Percentiles rank a stretch among this genome's conserved stretches.
Evolutionary conservation across 2,797 vertebrate genomes (phyloP).

Genomic region (Merluccius polli): DNA sequence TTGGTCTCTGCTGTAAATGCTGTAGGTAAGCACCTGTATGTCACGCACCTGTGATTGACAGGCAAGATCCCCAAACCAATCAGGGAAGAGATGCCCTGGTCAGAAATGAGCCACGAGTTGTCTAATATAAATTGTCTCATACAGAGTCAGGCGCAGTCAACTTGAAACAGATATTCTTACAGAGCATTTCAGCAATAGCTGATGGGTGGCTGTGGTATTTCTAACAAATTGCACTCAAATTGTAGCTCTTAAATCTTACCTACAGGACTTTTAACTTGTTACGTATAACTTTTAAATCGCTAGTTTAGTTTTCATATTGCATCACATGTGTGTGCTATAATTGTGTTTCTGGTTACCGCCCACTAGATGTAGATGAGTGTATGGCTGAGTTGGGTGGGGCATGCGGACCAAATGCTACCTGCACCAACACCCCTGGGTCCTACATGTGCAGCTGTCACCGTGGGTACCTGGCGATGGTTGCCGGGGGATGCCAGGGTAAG

Average conservation of each 20-base stretch:
- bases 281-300: too few species aligned
- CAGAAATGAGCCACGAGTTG: too few species aligned
- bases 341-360: not conserved
- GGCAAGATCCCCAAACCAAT: too few species aligned
- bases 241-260: too few species aligned
- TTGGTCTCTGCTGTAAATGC: not conserved
- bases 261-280: too few species aligned
- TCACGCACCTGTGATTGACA: not conserved
- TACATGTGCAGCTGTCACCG: constrained; percentile 70
- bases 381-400: constrained; percentile 45
- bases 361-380: constrained; percentile 73
- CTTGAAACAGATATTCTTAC: too few species aligned
- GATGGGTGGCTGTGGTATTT: too few species aligned
- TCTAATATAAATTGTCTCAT: too few species aligned
- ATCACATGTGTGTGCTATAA: not conserved
- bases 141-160: too few species aligned
- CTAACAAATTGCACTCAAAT: too few species aligned
- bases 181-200: too few species aligned
- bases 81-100: too few species aligned
- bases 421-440: constrained; percentile 71
- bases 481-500: constrained; percentile 61
- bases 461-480: constrained; percentile 67
- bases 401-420: constrained; percentile 71
- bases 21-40: not conserved
- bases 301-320: not conserved